Evolutionary conservation across 2,888 invertebrate genomes (phyloP).

Genomic region (Apodemia mormo): DNA sequence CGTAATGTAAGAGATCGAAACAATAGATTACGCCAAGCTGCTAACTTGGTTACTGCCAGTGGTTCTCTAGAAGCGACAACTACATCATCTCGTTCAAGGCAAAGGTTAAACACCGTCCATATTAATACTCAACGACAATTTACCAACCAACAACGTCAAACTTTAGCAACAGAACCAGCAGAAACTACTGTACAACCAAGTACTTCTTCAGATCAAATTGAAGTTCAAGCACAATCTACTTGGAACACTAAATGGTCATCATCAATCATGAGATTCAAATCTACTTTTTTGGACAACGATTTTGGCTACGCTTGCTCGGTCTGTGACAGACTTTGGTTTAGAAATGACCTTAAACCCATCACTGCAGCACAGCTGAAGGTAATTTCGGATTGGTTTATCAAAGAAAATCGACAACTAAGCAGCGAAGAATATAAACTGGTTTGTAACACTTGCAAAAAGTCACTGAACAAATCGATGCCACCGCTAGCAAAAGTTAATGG

Average conservation of each 20-base stretch:
- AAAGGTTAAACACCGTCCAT: slow-evolving; percentile 34
- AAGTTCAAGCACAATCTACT: slow-evolving; percentile 41
- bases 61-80: slow-evolving; percentile 36
- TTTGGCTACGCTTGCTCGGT: slow-evolving; percentile 50
- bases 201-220: slow-evolving; percentile 37
- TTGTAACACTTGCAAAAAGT: slow-evolving; percentile 44
- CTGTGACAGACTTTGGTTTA: slow-evolving; percentile 54
- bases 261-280: slow-evolving; percentile 45
- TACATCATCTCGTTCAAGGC: slow-evolving; percentile 39
- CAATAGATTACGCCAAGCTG: slow-evolving; percentile 43
- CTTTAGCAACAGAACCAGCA: slow-evolving; percentile 23
- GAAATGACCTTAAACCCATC: slow-evolving; percentile 50
- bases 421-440: slow-evolving; percentile 36
- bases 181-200: slow-evolving; percentile 32
- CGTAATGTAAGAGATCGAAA: slow-evolving; percentile 40
- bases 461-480: slow-evolving; percentile 43
- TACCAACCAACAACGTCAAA: slow-evolving; percentile 23
- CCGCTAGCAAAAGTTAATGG: slow-evolving; percentile 45
- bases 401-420: slow-evolving; percentile 30
- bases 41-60: slow-evolving; percentile 40
- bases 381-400: slow-evolving; percentile 43
- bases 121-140: slow-evolving; percentile 35
- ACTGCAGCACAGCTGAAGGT: slow-evolving; percentile 47
- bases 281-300: slow-evolving; percentile 46
- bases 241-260: slow-evolving; percentile 46